Base-by-base conservation (phyloP, 2,113 vertebrate genomes). In the Petroica traversi region DNA sequence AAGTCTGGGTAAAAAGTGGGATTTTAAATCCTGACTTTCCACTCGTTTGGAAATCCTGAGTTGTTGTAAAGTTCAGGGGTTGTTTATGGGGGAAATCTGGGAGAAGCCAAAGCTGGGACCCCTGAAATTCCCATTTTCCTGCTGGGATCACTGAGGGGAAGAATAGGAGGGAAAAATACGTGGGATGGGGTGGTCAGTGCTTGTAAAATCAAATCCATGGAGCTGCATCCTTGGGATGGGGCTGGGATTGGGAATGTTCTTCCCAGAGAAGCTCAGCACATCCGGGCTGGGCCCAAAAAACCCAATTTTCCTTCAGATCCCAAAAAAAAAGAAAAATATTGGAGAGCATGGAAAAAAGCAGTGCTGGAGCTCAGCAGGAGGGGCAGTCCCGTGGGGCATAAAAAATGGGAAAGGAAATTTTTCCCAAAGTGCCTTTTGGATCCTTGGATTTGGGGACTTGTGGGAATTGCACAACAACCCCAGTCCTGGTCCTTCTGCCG, bases 151-250 rank as follows among this genome's bases (percentile, higher is more conserved):
- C 4, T 23, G 72, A 7, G 59, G 18, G 33, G 62, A 26, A 19
- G 14, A 13, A 31, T 0, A 31, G 13, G 52, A 41, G 59, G 45
- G 61, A 7, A 49, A 58, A 85, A 34, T 3, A 7, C 0, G 0
- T 1, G 0, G n/a, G 81, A 55, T 48, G 12, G 41, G 49, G 29
- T n/a, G n/a, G 9, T 3, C 19, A 4, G 29, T 12, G 36, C 18
- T 58, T 33, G 5, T 51, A 8, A 49, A 49, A 12, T 13, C 8
- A 1, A 3, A 18, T 14, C 43, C 61, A 25, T 6, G 51, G 51
- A 41, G 31, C 61, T 31, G 51, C 31, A 8, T 13, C 34, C 14
- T 25, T 31, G 52, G 71, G 25, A 71, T 25, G 29, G 36, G 0
- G 49, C 25, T 31, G 76, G 49, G 38, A 46, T 48, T 20, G 82